Conservation (phyloP, 2,888 invertebrate genomes). For the Liposcelis brunnea region DNA sequence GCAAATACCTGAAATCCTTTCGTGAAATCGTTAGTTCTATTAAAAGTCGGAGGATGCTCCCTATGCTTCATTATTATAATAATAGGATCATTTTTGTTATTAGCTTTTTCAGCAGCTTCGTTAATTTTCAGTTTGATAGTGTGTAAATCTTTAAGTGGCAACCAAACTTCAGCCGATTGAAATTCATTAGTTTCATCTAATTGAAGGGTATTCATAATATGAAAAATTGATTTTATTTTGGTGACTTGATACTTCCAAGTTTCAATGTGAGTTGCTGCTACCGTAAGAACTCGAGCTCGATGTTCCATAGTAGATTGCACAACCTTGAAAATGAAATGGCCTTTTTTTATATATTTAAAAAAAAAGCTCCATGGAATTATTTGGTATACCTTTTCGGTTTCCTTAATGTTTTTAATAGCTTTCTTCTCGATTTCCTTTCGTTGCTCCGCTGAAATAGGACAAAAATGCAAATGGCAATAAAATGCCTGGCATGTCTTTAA, state of each 20-base stretch:
- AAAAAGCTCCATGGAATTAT: too few species aligned
- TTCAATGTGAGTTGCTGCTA: constrained; percentile 69
- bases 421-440: too few species aligned
- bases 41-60: constrained; percentile 79
- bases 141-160: constrained; percentile 47
- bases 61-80: constrained; percentile 15
- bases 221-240: constrained; percentile 83
- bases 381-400: too few species aligned
- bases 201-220: constrained; percentile 77
- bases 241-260: constrained; percentile 72
- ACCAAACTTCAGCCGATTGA: constrained; percentile 76
- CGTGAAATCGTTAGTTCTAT: constrained; percentile 84
- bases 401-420: too few species aligned
- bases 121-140: too few species aligned
- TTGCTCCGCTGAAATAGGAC: too few species aligned
- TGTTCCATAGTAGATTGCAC: constrained; percentile 75
- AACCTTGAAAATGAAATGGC: too few species aligned
- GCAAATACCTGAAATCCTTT: constrained; percentile 81
- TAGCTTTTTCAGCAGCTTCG: too few species aligned
- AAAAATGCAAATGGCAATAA: too few species aligned
- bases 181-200: constrained; percentile 79
- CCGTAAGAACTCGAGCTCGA: constrained; percentile 60
- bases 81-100: background rate
- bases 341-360: too few species aligned
- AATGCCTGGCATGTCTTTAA: too few species aligned